Conservation (phyloP, 2,113 vertebrate genomes). For the Phalacrocorax pelagicus region DNA sequence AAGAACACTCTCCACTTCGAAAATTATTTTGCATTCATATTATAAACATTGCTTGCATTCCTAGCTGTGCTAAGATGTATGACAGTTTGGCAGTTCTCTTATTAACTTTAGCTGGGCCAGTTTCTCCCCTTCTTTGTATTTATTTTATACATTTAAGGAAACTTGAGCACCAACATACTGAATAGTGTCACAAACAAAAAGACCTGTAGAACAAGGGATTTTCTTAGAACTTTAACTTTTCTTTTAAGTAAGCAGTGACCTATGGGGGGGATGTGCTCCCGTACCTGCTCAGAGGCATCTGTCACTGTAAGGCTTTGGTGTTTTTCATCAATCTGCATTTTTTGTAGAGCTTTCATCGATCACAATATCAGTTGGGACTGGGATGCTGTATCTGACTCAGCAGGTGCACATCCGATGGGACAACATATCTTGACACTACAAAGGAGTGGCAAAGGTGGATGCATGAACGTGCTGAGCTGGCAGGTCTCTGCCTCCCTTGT, state of each 20-base stretch:
- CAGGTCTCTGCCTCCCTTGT: neutral
- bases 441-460: neutral
- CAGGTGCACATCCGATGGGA: neutral
- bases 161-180: neutral
- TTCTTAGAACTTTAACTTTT: neutral
- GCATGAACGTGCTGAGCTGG: neutral
- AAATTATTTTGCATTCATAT: neutral
- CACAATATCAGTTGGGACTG: neutral
- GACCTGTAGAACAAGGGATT: neutral
- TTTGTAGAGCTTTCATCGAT: neutral
- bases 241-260: neutral
- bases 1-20: neutral
- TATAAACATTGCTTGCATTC: neutral
- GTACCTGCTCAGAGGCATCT: neutral
- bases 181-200: neutral
- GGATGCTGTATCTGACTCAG: neutral
- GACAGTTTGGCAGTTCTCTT: neutral
- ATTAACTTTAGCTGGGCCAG: neutral
- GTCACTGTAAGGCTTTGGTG: neutral
- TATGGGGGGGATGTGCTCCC: neutral
- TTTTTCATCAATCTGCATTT: neutral
- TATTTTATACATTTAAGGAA: neutral
- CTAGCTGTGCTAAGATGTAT: neutral
- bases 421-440: neutral
- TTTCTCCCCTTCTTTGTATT: neutral